Evolutionary conservation across 2,797 vertebrate genomes (phyloP).

Genomic region (Eremophila alpestris): DNA sequence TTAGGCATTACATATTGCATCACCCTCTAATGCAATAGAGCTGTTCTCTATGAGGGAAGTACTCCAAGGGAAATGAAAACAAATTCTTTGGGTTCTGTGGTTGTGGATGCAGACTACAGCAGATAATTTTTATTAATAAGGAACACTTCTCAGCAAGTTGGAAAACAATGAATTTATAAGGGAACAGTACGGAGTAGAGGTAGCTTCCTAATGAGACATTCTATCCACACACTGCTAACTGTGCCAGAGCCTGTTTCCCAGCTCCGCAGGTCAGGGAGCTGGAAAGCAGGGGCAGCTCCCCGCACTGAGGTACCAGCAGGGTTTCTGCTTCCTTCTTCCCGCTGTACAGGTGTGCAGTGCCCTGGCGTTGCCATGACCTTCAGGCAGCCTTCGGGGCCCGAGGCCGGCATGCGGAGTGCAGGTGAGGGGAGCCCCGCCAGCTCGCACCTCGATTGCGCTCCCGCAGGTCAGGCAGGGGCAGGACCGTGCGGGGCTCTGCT

Average conservation of each 20-base stretch:
- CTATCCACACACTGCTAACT: fast-evolving
- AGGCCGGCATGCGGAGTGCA: fast-evolving
- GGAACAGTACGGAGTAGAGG: not conserved
- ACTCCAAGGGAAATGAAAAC: not conserved
- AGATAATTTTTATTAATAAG: not conserved
- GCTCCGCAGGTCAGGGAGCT: fast-evolving
- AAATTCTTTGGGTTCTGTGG: not conserved
- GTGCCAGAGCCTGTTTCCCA: not conserved
- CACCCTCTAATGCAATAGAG: slow-evolving; percentile 20
- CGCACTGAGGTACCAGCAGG: fast-evolving
- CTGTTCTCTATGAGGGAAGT: not conserved
- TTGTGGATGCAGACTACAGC: not conserved
- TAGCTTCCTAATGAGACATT: not conserved
- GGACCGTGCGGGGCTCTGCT: not conserved
- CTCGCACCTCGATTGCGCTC: not conserved
- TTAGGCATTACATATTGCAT: slow-evolving; percentile 36
- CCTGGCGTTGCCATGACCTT: fast-evolving
- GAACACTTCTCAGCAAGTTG: not conserved
- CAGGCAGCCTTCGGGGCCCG: not conserved
- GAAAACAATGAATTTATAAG: not conserved
- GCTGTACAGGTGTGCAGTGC: fast-evolving
- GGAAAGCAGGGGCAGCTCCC: not conserved
- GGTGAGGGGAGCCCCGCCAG: not conserved
- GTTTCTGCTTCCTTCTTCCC: not conserved
- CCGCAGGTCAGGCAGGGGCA: not conserved